A percentile compares a stretch with the other conserved stretches of the same genome.
phyloP scores from a whole-genome alignment of 2,797 vertebrate species.

The Chaetodon trifasciatus region DNA sequence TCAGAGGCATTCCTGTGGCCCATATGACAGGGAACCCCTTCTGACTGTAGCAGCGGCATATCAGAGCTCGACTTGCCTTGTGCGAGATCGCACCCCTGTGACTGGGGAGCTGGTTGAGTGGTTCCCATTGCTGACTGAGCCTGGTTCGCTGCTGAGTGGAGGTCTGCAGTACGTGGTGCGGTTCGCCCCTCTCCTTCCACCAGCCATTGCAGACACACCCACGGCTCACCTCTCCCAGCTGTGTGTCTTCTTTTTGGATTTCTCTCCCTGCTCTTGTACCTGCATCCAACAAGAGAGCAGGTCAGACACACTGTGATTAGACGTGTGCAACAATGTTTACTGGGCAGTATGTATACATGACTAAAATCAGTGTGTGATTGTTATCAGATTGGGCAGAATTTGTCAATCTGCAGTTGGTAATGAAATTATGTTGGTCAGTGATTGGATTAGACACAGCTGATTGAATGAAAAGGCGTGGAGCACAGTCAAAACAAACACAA shows the following conservation, averaged over 20 bases:
- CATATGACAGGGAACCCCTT: background rate
- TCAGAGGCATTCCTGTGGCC: background rate
- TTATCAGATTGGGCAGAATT: background rate
- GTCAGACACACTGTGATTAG: background rate
- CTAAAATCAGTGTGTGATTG: background rate
- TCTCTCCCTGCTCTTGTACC: conserved; percentile 26
- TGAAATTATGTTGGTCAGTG: background rate
- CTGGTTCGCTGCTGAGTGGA: conserved; percentile 91
- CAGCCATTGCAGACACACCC: conserved; percentile 88
- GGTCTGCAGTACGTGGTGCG: conserved; percentile 94
- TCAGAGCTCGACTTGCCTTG: conserved; percentile 84
- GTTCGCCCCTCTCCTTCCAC: conserved; percentile 96
- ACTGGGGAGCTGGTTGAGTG: conserved; percentile 93
- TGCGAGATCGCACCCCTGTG: conserved; percentile 93
- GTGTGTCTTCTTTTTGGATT: background rate
- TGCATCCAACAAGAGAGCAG: conserved; percentile 15
- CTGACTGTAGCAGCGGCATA: background rate
- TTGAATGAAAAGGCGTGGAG: background rate
- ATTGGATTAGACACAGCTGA: background rate
- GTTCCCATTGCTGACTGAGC: conserved; percentile 88
- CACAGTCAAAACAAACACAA: conserved; percentile 27
- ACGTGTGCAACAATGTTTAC: background rate
- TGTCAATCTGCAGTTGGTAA: background rate
- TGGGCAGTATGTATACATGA: background rate
- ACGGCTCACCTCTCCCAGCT: conserved; percentile 35